Evolutionary conservation across 1,140 invertebrate genomes (phyloP).

Genomic region (Micrasema minimum): DNA sequence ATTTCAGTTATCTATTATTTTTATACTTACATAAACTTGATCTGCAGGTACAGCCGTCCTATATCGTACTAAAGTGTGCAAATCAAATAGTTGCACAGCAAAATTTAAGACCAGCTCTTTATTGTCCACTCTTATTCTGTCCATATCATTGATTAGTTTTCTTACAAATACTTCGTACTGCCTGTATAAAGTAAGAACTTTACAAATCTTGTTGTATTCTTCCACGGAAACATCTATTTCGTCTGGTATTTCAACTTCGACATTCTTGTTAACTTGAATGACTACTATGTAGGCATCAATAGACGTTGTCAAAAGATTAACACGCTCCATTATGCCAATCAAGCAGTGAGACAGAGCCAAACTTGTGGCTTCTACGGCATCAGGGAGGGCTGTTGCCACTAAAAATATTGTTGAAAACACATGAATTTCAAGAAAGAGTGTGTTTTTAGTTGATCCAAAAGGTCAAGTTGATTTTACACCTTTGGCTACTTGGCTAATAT

Average conservation of each 20-base stretch:
- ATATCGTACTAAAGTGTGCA: slow-evolving; percentile 70
- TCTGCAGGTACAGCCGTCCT: slow-evolving; percentile 71
- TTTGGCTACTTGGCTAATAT: too few relatives aligned
- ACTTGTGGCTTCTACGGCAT: slow-evolving; percentile 67
- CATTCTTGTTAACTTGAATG: slow-evolving; percentile 57
- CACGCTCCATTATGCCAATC: slow-evolving; percentile 69
- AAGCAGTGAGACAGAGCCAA: slow-evolving; percentile 66
- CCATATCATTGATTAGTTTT: slow-evolving; percentile 68
- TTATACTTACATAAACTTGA: slow-evolving; percentile 73
- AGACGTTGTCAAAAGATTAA: slow-evolving; percentile 71
- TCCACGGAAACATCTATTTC: slow-evolving; percentile 53
- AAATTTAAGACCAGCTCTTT: slow-evolving; percentile 62
- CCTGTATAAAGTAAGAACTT: slow-evolving; percentile 68
- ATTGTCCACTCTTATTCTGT: slow-evolving; percentile 63
- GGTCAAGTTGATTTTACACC: too few relatives aligned
- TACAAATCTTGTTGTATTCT: slow-evolving; percentile 64
- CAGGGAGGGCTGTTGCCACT: slow-evolving; percentile 73
- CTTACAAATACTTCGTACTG: slow-evolving; percentile 73
- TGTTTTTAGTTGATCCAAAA: neutral
- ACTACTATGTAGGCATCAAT: slow-evolving; percentile 63
- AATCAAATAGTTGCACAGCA: slow-evolving; percentile 62
- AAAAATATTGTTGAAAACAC: slow-evolving; percentile 35
- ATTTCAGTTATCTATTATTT: too few relatives aligned
- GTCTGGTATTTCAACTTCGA: slow-evolving; percentile 53
- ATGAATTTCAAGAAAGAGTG: too few relatives aligned